phyloP scores from a whole-genome alignment of 2,888 invertebrate genomes.

The Vanessa cardui region DNA sequence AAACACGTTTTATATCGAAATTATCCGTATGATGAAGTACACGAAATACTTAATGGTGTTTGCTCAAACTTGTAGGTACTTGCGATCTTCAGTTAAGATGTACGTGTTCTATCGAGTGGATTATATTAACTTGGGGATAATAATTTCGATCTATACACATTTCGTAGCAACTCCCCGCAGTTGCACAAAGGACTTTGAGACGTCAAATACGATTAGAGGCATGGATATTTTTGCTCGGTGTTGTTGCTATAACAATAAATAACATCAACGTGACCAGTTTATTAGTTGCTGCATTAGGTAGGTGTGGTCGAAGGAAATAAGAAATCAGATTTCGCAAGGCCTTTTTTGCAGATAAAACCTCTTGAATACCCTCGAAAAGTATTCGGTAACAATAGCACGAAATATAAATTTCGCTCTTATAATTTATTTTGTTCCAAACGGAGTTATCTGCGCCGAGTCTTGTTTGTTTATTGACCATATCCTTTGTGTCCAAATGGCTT shows the following conservation, averaged over 20 bases:
- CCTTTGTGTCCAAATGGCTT: constrained; percentile 71
- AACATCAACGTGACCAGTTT: constrained; percentile 77
- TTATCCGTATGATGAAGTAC: too few species aligned
- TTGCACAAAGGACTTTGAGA: constrained; percentile 46
- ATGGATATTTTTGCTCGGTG: constrained; percentile 65
- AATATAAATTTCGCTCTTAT: constrained; percentile 57
- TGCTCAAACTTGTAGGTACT: too few species aligned
- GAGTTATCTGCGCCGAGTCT: constrained; percentile 59
- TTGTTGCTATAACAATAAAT: constrained; percentile 77
- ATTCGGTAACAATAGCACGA: constrained; percentile 51
- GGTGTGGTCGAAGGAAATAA: constrained; percentile 61
- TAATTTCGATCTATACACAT: neutral
- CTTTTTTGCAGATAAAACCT: constrained; percentile 54
- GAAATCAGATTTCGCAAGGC: constrained; percentile 57
- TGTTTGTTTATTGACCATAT: constrained; percentile 76
- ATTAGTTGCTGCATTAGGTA: constrained; percentile 75
- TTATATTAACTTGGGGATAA: constrained; percentile 3
- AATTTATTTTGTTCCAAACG: constrained; percentile 58
- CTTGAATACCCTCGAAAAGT: constrained; percentile 56
- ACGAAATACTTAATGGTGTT: too few species aligned
- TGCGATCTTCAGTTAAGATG: too few species aligned
- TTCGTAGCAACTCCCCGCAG: constrained; percentile 4
- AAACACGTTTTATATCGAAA: too few species aligned
- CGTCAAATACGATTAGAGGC: constrained; percentile 60
- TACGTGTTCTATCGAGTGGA: too few species aligned